phyloP scores from a whole-genome alignment of 2,888 invertebrate genomes.

The Thera obeliscata region DNA sequence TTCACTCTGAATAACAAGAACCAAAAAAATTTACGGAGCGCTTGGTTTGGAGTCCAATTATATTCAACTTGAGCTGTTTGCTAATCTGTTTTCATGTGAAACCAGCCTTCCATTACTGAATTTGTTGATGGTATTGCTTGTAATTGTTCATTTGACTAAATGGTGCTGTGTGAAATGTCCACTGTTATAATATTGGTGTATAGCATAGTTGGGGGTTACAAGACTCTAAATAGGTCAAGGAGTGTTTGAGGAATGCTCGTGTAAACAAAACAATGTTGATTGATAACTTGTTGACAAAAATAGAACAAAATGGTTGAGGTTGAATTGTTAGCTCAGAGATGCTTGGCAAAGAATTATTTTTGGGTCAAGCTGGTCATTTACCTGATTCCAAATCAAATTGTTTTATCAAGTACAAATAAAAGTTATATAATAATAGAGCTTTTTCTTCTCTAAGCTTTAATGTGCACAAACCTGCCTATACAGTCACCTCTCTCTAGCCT shows the following conservation, averaged over 20 bases:
- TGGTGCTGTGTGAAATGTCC: neutral
- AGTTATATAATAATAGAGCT: too few species aligned
- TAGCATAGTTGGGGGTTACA: conserved; percentile 2
- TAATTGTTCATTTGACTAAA: conserved; percentile 7
- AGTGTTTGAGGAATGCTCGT: conserved; percentile 4
- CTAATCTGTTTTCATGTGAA: too few species aligned
- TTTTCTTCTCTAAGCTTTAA: too few species aligned
- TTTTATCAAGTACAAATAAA: too few species aligned
- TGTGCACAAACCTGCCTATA: too few species aligned
- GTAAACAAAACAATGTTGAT: conserved; percentile 7
- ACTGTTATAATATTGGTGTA: too few species aligned
- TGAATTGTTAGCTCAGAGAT: neutral
- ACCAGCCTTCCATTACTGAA: neutral
- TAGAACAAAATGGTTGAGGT: conserved; percentile 7
- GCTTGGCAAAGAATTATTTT: conserved; percentile 1
- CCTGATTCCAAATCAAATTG: neutral
- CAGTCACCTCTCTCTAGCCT: too few species aligned
- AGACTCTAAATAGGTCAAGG: conserved; percentile 5
- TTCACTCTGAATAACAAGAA: too few species aligned
- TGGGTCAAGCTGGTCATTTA: neutral
- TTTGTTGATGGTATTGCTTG: conserved; percentile 9
- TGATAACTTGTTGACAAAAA: conserved; percentile 14
- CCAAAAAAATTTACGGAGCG: too few species aligned
- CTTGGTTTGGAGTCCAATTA: too few species aligned
- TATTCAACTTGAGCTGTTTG: too few species aligned